Evolutionary conservation across 2,888 invertebrate species (phyloP), one percentile per base, ranked within the genome.

Genomic region (Ceriagrion tenellum): DNA sequence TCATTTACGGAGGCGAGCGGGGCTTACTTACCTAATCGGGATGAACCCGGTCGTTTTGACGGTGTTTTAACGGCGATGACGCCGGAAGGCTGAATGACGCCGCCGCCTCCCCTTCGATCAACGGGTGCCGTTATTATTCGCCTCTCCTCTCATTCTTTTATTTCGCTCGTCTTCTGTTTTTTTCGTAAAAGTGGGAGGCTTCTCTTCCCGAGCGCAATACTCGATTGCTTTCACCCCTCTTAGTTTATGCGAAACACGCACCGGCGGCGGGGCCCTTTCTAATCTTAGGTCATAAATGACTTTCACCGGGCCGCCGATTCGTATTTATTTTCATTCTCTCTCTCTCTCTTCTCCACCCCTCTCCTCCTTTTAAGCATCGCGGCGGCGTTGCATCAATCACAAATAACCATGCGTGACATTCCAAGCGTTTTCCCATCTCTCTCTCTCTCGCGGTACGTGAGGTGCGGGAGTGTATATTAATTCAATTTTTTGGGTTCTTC

Each of bases 271-370:
- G n/a, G 35, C 30, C 81, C 81, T 81, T 81, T 81, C 81, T 81
- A 81, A 81, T 81, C 81, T 81, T 81, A 35, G 81, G 81, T 35
- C 81, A 81, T 81, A 81, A 81, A 81, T 81, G 81, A 81, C 81
- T 81, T 81, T 81, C 81, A 81, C 81, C 81, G 35, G 18, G 81
- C 16, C 69, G 81, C 16, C 69, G 26, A n/a, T n/a, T 69, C n/a
- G 26, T n/a, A n/a, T n/a, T 10, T 35, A 13, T 35, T 81, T 81
- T 81, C 59, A 81, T 81, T 69, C 35, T 35, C 69, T 81, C 18
- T 35, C n/a, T 35, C 16, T 35, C 16, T 18, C 81, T 59, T 16
- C 12, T 59, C 13, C 13, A 16, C 56, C 59, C 59, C 59, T 12
- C 59, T 3, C 47, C 59, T 10, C 13, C 59, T 59, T 59, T 59